Percentiles rank a stretch among this genome's conserved stretches.
phyloP scores from a whole-genome alignment of 1,140 invertebrate species.

The Pissodes strobi region DNA sequence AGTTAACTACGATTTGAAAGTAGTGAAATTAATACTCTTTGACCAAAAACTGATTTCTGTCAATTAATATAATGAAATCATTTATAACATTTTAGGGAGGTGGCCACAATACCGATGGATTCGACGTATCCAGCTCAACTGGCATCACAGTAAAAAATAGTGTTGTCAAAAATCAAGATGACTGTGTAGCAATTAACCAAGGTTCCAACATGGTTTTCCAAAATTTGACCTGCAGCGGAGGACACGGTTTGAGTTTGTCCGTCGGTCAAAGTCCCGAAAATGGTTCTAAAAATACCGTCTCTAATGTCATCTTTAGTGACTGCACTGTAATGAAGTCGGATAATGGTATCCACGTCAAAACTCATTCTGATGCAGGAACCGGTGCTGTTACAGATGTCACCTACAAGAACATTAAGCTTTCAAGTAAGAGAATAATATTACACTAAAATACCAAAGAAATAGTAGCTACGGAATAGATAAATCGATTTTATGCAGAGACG shows the following conservation, averaged over 20 bases:
- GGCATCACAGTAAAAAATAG: constrained; percentile 16
- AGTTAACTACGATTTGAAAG: no score
- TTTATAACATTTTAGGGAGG: neutral
- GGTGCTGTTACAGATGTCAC: constrained; percentile 23
- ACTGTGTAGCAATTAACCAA: no score
- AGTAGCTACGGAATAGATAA: no score
- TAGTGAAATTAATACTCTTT: no score
- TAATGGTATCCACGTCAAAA: constrained; percentile 36
- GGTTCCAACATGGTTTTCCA: constrained; percentile 23
- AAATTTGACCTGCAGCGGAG: no score
- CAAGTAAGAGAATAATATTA: no score
- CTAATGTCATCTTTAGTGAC: constrained; percentile 24
- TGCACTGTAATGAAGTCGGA: constrained; percentile 21
- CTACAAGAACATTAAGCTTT: constrained; percentile 31
- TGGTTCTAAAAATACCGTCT: constrained; percentile 22
- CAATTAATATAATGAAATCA: no score
- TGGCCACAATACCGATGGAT: constrained; percentile 35
- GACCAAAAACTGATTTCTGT: no score
- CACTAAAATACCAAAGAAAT: no score
- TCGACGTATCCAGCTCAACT: constrained; percentile 23
- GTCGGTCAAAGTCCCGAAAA: constrained; percentile 16
- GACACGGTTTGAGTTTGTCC: no score
- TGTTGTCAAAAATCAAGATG: constrained; percentile 33
- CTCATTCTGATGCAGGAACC: constrained; percentile 28
- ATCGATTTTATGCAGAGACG: no score